phyloP scores from a whole-genome alignment of 2,797 vertebrate species.

The Tadarida brasiliensis region DNA sequence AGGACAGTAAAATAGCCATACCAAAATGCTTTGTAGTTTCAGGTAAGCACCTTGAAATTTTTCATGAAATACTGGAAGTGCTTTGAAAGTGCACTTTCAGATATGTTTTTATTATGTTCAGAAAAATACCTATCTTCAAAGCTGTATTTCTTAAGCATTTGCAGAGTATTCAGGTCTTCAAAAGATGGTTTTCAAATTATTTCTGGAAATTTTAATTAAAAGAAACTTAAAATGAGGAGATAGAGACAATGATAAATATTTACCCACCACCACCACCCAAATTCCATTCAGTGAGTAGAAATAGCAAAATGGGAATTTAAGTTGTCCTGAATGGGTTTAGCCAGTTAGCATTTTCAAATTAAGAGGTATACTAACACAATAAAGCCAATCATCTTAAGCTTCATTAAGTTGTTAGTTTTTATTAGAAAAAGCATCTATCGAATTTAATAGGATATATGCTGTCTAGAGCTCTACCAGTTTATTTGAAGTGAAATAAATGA shows the following conservation, averaged over 20 bases:
- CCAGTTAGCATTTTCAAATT: conserved; percentile 30
- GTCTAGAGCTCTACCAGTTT: background rate
- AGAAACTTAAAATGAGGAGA: background rate
- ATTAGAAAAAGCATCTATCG: background rate
- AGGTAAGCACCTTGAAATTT: background rate
- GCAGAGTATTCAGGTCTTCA: background rate
- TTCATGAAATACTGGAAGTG: background rate
- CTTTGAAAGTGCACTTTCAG: background rate
- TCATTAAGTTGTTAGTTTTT: background rate
- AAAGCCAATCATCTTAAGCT: background rate
- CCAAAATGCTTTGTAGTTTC: background rate
- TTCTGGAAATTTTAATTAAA: conserved; percentile 24
- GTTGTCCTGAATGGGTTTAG: background rate
- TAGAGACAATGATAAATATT: background rate
- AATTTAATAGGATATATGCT: background rate
- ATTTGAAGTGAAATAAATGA: background rate
- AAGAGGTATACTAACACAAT: background rate
- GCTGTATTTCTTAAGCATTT: conserved; percentile 28
- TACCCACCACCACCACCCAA: background rate
- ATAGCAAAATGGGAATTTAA: background rate
- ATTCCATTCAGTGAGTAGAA: background rate
- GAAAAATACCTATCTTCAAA: background rate
- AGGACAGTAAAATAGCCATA: background rate
- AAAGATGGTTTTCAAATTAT: background rate
- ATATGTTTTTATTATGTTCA: background rate